Conservation (phyloP, 1,140 invertebrate genomes). For the Oppia nitens region DNA sequence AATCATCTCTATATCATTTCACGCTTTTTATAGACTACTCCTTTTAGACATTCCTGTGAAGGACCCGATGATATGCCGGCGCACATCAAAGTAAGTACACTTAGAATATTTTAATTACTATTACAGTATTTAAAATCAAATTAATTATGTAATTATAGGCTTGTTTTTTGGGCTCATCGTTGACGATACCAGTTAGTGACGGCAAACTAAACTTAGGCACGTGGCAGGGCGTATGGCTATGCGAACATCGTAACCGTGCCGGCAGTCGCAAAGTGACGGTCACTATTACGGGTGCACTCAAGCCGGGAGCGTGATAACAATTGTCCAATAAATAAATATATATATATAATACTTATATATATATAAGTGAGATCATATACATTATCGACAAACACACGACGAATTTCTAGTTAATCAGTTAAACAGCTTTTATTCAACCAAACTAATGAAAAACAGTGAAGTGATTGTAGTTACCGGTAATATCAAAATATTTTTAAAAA, state of each 20-base stretch:
- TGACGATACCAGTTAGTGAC: constrained; percentile 88
- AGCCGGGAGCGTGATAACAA: constrained; percentile 10
- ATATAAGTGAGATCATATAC: too few species aligned
- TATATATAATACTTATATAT: too few species aligned
- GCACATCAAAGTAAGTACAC: constrained; percentile 61
- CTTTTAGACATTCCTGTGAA: constrained; percentile 89
- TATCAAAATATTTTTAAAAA: too few species aligned
- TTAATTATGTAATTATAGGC: constrained; percentile 30
- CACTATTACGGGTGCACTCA: constrained; percentile 54
- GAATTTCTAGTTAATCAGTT: too few species aligned
- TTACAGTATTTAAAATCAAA: neutral
- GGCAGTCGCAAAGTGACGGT: constrained; percentile 78
- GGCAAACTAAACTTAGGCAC: constrained; percentile 84
- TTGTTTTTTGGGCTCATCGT: constrained; percentile 80
- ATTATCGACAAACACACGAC: too few species aligned
- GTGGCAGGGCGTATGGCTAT: constrained; percentile 95
- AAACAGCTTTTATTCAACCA: too few species aligned
- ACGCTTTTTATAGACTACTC: constrained; percentile 24
- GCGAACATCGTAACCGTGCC: constrained; percentile 84
- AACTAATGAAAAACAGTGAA: too few species aligned
- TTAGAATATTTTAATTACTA: too few species aligned
- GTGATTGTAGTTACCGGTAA: too few species aligned
- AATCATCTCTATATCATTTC: neutral
- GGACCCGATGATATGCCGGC: constrained; percentile 97
- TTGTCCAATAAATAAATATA: neutral